Evolutionary conservation across 2,113 vertebrate species (phyloP).

Genomic region (Hippopotamus amphibius): DNA sequence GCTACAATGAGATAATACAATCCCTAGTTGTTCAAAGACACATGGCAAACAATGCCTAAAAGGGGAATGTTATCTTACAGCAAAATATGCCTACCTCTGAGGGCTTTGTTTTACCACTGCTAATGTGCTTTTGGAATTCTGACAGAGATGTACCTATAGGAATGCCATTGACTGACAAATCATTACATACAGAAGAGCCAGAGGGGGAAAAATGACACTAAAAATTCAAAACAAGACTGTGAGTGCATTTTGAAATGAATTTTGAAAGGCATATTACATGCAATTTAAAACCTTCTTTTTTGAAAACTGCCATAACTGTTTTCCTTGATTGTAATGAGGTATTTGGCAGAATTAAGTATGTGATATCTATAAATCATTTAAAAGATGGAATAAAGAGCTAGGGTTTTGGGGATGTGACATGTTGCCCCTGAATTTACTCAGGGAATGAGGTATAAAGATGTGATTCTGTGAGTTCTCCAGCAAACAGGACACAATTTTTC

Average conservation of each 20-base stretch:
- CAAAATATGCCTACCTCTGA: slow-evolving; percentile 63
- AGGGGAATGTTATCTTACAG: slow-evolving; percentile 67
- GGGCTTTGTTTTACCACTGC: slow-evolving; percentile 52
- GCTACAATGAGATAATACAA: slow-evolving; percentile 78
- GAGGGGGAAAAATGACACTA: not conserved
- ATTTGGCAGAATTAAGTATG: slow-evolving; percentile 57
- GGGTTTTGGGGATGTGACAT: not conserved
- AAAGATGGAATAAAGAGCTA: slow-evolving; percentile 26
- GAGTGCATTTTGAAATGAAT: slow-evolving; percentile 50
- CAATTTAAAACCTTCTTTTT: slow-evolving; percentile 60
- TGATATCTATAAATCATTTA: slow-evolving; percentile 55
- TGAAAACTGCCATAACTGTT: not conserved
- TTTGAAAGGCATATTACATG: slow-evolving; percentile 52
- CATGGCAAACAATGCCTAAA: slow-evolving; percentile 71
- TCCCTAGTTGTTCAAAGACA: slow-evolving; percentile 73
- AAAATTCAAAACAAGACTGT: slow-evolving; percentile 58
- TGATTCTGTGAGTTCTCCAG: slow-evolving; percentile 10
- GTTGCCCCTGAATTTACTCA: not conserved
- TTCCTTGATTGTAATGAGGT: slow-evolving; percentile 24
- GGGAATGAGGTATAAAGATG: not conserved
- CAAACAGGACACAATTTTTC: not conserved
- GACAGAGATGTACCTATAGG: slow-evolving; percentile 53
- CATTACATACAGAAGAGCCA: slow-evolving; percentile 22
- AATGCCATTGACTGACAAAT: slow-evolving; percentile 56
- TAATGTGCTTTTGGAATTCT: slow-evolving; percentile 59